Evolutionary conservation across 1,140 invertebrate genomes (phyloP).

Genomic region (Tribolium castaneum): DNA sequence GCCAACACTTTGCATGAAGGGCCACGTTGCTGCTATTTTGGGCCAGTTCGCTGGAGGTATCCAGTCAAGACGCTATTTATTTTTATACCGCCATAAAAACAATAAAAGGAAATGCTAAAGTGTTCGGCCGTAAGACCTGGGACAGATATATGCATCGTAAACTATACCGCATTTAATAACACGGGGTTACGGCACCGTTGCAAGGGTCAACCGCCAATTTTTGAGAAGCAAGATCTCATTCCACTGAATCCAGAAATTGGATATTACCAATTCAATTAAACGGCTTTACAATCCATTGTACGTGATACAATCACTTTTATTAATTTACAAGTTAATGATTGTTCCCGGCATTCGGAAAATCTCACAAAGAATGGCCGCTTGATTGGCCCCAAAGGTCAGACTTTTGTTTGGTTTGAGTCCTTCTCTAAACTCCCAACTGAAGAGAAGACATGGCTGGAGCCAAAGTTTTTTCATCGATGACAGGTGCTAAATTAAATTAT

Average conservation of each 20-base stretch:
- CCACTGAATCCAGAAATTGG: neutral
- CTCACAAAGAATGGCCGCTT: neutral
- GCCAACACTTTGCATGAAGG: neutral
- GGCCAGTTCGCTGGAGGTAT: conserved; percentile 25
- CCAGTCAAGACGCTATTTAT: conserved; percentile 36
- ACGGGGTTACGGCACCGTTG: conserved; percentile 11
- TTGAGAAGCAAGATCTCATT: neutral
- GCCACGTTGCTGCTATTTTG: conserved; percentile 20
- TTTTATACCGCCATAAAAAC: conserved; percentile 38
- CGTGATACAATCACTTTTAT: neutral
- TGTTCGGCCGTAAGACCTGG: conserved; percentile 9
- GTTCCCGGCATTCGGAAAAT: neutral
- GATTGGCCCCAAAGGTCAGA: neutral
- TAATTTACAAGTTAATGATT: neutral
- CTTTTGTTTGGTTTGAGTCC: neutral
- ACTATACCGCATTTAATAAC: conserved; percentile 25
- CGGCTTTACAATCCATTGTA: neutral
- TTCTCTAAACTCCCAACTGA: neutral
- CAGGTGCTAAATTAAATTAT: neutral
- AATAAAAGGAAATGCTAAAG: conserved; percentile 40
- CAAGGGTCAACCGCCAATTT: conserved; percentile 10
- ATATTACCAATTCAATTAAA: neutral
- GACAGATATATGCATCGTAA: conserved; percentile 35
- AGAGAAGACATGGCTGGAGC: too few species aligned
- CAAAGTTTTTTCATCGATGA: neutral